A percentile compares a stretch with the other conserved stretches of the same genome.
Conservation (phyloP, 2,797 vertebrate genomes). For the Xenentodon cancila region DNA sequence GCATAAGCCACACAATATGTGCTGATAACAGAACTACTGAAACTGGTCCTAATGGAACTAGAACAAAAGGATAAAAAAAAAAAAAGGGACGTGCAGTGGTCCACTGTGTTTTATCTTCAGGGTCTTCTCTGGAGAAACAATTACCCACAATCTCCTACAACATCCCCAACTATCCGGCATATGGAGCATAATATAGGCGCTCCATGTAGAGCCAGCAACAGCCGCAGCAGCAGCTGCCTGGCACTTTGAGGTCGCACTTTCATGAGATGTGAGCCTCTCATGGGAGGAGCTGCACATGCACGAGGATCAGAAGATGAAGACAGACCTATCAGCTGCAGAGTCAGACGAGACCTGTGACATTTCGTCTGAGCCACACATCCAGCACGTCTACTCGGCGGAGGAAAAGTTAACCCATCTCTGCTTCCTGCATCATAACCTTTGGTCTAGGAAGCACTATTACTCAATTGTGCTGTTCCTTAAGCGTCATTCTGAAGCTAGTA, state of each 20-base stretch:
- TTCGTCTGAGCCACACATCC: slow-evolving; percentile 36
- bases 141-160: slow-evolving; percentile 9
- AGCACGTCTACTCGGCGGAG: slow-evolving; percentile 25
- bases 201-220: not conserved
- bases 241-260: slow-evolving; percentile 20
- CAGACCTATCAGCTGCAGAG: slow-evolving; percentile 60
- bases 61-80: too few relatives aligned
- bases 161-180: not conserved
- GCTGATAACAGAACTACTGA: too few relatives aligned
- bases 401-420: slow-evolving; percentile 17
- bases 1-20: too few relatives aligned
- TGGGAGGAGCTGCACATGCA: slow-evolving; percentile 12
- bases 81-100: too few relatives aligned
- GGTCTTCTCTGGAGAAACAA: too few relatives aligned
- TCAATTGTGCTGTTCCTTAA: not conserved
- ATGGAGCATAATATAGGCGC: not conserved
- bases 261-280: not conserved
- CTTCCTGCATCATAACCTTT: not conserved
- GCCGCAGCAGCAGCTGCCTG: not conserved
- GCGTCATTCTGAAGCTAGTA: not conserved
- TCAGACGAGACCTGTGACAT: slow-evolving; percentile 54
- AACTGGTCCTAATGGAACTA: too few relatives aligned
- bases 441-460: slow-evolving; percentile 1
- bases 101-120: too few relatives aligned
- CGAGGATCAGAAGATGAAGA: slow-evolving; percentile 65